Evolutionary conservation across 2,113 vertebrate species (phyloP).

Genomic region (Gambusia holbrooki): DNA sequence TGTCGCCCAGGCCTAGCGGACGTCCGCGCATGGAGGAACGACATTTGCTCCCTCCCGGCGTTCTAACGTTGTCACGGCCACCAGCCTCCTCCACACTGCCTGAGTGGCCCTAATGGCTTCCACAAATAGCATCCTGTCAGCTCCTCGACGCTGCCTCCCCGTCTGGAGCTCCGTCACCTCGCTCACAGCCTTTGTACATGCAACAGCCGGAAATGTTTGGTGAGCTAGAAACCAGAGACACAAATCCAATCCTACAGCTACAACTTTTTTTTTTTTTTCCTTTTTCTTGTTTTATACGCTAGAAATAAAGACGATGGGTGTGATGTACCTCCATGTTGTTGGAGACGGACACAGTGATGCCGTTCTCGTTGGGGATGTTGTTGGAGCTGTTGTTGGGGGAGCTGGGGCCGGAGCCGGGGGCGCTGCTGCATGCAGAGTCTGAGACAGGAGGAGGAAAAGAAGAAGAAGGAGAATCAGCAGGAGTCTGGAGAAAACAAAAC

Average conservation of each 20-base stretch:
- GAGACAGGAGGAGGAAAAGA: constrained; percentile 14
- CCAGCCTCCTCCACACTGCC: constrained; percentile 51
- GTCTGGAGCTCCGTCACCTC: constrained; percentile 41
- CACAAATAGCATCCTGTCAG: constrained; percentile 51
- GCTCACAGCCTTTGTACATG: constrained; percentile 3
- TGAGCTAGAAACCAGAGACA: constrained; percentile 12
- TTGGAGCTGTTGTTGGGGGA: constrained; percentile 97
- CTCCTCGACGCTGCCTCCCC: constrained; percentile 39
- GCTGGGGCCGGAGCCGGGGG: constrained; percentile 94
- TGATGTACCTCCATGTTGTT: constrained; percentile 85
- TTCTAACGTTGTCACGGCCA: constrained; percentile 22
- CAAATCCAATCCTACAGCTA: neutral
- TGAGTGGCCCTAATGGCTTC: constrained; percentile 59
- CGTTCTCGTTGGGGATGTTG: constrained; percentile 90
- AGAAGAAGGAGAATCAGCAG: neutral
- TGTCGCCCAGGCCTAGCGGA: neutral
- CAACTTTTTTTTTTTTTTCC: too few species aligned
- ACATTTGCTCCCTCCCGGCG: constrained; percentile 5
- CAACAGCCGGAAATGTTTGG: constrained; percentile 21
- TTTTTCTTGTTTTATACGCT: too few species aligned
- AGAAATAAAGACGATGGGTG: neutral
- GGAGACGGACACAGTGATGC: constrained; percentile 82
- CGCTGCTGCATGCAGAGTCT: constrained; percentile 95
- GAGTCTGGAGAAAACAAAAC: neutral
- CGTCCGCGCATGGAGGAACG: constrained; percentile 13